Evolutionary conservation across 2,113 vertebrate species (phyloP).

Genomic region (Willisornis vidua): DNA sequence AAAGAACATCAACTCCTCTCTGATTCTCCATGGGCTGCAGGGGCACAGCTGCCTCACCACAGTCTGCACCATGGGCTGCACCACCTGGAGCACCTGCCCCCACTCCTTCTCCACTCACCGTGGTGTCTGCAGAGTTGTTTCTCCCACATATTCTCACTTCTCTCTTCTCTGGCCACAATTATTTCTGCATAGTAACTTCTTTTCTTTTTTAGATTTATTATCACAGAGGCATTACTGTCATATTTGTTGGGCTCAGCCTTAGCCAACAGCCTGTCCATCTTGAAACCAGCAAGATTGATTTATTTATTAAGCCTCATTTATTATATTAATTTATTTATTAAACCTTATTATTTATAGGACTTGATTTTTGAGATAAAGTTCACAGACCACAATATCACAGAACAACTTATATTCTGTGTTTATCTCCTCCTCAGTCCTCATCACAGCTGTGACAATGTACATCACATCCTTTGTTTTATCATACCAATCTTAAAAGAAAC

Average conservation of each 20-base stretch:
- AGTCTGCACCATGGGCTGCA: neutral
- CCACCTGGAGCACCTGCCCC: neutral
- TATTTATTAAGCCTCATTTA: neutral
- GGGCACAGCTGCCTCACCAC: neutral
- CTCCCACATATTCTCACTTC: neutral
- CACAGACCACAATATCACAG: neutral
- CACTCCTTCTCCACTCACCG: neutral
- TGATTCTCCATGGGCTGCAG: neutral
- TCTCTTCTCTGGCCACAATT: neutral
- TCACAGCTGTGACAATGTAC: neutral
- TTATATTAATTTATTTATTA: neutral
- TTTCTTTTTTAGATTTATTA: neutral
- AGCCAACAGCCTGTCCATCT: neutral
- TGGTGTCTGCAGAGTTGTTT: neutral
- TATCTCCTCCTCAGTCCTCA: neutral
- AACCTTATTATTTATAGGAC: neutral
- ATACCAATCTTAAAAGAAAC: neutral
- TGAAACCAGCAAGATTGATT: neutral
- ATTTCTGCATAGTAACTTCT: neutral
- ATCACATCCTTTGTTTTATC: neutral
- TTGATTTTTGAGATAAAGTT: neutral
- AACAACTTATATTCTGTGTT: neutral
- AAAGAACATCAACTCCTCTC: neutral
- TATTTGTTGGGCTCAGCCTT: neutral
- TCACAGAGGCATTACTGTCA: accelerated